Percentiles rank a stretch among this genome's conserved stretches.
phyloP scores from a whole-genome alignment of 2,797 vertebrate genomes.

The Gallinago solitaria region DNA sequence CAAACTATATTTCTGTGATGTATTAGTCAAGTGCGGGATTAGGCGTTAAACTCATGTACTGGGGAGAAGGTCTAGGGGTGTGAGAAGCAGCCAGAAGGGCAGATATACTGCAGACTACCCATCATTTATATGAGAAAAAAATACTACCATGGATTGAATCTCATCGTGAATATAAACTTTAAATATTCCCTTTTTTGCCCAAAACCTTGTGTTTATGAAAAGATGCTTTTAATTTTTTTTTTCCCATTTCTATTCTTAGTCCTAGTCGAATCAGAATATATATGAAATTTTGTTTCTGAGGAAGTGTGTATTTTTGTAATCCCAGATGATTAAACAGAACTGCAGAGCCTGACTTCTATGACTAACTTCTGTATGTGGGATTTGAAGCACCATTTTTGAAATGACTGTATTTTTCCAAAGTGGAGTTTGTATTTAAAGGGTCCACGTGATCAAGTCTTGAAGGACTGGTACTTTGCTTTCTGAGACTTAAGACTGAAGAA shows the following conservation, averaged over 20 bases:
- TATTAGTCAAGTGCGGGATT: neutral
- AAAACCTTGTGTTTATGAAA: neutral
- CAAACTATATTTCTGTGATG: neutral
- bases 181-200: neutral
- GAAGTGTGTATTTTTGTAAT: neutral
- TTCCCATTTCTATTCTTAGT: neutral
- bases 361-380: neutral
- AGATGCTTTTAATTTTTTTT: neutral
- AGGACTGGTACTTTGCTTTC: neutral
- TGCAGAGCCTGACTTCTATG: neutral
- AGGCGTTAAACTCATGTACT: neutral
- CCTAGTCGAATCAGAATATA: neutral
- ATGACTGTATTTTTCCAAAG: neutral
- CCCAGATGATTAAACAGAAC: neutral
- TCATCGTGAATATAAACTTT: neutral
- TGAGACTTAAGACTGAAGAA: neutral
- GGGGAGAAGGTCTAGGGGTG: neutral
- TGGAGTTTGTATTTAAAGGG: neutral
- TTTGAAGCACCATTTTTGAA: neutral
- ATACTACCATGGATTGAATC: neutral
- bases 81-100: neutral
- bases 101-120: neutral
- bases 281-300: neutral
- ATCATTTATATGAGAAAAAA: neutral
- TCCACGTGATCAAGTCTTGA: neutral